These are phyloP conservation scores for Stercorarius parasiticus DNA, from an alignment of 2,113 vertebrate species.

Conservation along the genomic window DNA sequence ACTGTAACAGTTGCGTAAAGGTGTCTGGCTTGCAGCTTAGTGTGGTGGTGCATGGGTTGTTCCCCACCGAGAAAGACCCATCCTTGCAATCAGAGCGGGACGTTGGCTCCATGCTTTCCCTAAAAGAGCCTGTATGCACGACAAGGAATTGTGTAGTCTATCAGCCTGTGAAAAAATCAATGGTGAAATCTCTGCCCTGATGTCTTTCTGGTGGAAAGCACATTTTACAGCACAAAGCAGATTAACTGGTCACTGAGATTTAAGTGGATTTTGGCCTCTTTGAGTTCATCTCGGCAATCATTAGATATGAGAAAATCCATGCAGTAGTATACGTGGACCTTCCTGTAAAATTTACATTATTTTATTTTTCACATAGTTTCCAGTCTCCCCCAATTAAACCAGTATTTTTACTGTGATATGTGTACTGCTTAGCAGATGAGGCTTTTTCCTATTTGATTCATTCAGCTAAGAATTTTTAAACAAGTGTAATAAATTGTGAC, in stretches of 20 bases:
- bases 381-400: neutral
- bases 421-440: neutral
- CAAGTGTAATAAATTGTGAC: neutral
- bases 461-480: neutral
- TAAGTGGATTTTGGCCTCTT: neutral
- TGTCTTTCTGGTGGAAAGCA: neutral
- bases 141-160: neutral
- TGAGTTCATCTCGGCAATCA: neutral
- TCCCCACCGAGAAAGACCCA: neutral
- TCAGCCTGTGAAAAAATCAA: neutral
- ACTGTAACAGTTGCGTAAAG: neutral
- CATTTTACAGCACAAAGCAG: neutral
- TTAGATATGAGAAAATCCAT: neutral
- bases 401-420: neutral
- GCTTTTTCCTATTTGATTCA: neutral
- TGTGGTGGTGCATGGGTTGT: neutral
- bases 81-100: neutral
- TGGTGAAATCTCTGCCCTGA: neutral
- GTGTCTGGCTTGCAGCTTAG: neutral
- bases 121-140: neutral
- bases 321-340: neutral
- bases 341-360: neutral
- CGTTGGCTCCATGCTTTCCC: neutral
- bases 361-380: constrained; percentile 9
- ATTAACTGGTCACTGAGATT: neutral